Base-by-base conservation (phyloP, 2,888 invertebrate genomes). In the Tiliacea citrago region DNA sequence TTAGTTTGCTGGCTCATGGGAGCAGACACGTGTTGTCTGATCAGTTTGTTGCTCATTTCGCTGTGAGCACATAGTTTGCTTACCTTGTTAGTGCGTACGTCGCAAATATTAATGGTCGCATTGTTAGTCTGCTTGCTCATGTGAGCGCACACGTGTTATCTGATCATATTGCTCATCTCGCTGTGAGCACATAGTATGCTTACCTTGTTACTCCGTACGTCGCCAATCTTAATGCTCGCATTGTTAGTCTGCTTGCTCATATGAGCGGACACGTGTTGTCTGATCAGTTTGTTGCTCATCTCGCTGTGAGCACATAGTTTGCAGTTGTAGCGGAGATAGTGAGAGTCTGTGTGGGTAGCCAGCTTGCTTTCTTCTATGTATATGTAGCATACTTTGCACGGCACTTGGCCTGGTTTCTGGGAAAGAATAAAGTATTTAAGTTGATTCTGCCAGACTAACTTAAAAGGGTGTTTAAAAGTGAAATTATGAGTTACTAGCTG, bases 381-480 rank as follows among this genome's bases (percentile, higher is more conserved):
- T 3, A 92, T 85, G 85, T 94, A 96, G 83, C 96, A 96, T 0
- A 95, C 90, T 70, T 92, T 93, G 80, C 96, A 96, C 0, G 95
- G 86, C 0, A 86, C 82, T 10, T 88, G 85, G 0, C 90, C 92
- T 0, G 90, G 90, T 90, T 92, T 94, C 94, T 83, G 69, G 0
- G 2, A 21, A n/a, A 13, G n/a, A 60, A 53, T 16, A 13, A 35
- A 0, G 61, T 53, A 24, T 24, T 61, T 42, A 1, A 29, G 18
- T 57, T 53, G 6, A 5, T 53, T 29, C 29, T 29, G 29, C 29
- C 29, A 3, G 29, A 29, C 29, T 29, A 29, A 29, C 29, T 29
- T 29, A 29, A 29, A 3, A 29, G 2, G 29, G 2, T 29, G 29
- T 2, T n/a, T n/a, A n/a, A n/a, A n/a, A n/a, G n/a, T n/a, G n/a